Conservation (phyloP, 1,140 invertebrate genomes). For the Aphidius ervi region DNA sequence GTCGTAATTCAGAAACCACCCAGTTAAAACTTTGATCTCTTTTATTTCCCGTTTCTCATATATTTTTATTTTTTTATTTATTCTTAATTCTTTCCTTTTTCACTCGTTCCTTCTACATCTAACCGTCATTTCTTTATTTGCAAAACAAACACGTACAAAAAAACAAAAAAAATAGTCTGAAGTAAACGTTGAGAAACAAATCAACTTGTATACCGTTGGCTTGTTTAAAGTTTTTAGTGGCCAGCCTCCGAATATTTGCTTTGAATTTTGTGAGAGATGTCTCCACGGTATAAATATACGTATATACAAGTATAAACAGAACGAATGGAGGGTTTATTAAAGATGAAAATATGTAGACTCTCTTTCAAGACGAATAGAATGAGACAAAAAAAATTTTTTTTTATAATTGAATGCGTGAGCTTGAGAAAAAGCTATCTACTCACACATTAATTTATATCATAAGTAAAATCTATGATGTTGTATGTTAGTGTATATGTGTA, state of each 20-base stretch:
- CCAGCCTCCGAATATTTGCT: constrained; percentile 53
- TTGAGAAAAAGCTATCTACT: constrained; percentile 4
- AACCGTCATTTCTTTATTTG: constrained; percentile 13
- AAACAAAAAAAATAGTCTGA: constrained; percentile 22
- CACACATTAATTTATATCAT: not conserved
- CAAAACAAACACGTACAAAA: not conserved
- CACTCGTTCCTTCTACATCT: not conserved
- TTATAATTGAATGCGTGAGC: not conserved
- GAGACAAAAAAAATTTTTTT: not conserved
- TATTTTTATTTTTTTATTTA: too few species aligned
- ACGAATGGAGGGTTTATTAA: not conserved
- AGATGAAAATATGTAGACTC: not conserved
- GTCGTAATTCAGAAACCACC: constrained; percentile 30
- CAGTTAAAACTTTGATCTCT: constrained; percentile 18
- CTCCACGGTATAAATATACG: constrained; percentile 36
- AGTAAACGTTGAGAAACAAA: constrained; percentile 44
- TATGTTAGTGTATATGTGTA: too few species aligned
- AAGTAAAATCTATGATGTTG: too few species aligned
- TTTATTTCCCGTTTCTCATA: constrained; percentile 11
- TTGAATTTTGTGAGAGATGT: constrained; percentile 33
- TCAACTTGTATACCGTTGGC: constrained; percentile 47
- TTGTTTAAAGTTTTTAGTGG: constrained; percentile 52
- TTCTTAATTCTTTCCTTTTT: not conserved
- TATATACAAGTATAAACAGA: constrained; percentile 20
- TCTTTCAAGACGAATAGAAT: not conserved